Conservation (phyloP, 1,140 invertebrate species). For the Drosophila kanapiae region DNA sequence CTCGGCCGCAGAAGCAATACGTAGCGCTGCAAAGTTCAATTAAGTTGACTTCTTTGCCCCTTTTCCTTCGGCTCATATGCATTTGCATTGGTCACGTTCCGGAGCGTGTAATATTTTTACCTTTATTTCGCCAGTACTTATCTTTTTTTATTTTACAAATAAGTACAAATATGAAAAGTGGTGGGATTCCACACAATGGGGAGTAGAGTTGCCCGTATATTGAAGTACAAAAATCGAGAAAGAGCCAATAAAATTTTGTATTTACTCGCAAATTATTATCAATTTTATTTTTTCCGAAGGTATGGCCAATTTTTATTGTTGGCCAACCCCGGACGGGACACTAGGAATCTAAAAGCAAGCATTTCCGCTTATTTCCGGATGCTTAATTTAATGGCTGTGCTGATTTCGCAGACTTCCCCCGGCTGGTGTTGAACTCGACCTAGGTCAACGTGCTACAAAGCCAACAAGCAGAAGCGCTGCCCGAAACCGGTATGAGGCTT, state of each 20-base stretch:
- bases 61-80: slow-evolving; percentile 60
- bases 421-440: slow-evolving; percentile 30
- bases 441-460: slow-evolving; percentile 61
- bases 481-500: slow-evolving; percentile 36
- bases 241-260: slow-evolving; percentile 37
- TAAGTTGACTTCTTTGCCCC: slow-evolving; percentile 69
- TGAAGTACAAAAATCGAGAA: not conserved
- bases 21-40: slow-evolving; percentile 75
- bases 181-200: slow-evolving; percentile 18
- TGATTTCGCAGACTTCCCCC: slow-evolving; percentile 34
- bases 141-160: slow-evolving; percentile 61
- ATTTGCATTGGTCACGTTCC: slow-evolving; percentile 82
- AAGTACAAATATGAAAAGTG: slow-evolving; percentile 77
- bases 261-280: slow-evolving; percentile 21
- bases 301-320: slow-evolving; percentile 34
- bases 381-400: slow-evolving; percentile 75
- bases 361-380: slow-evolving; percentile 73
- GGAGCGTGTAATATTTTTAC: slow-evolving; percentile 79
- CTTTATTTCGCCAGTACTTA: slow-evolving; percentile 18
- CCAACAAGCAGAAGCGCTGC: slow-evolving; percentile 22
- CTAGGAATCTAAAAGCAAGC: slow-evolving; percentile 27
- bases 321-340: not conserved
- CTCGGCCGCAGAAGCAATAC: slow-evolving; percentile 67
- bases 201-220: not conserved
- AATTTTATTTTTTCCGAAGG: slow-evolving; percentile 8